Evolutionary conservation across 2,113 vertebrate genomes (phyloP).

Genomic region (Melierax canorus): DNA sequence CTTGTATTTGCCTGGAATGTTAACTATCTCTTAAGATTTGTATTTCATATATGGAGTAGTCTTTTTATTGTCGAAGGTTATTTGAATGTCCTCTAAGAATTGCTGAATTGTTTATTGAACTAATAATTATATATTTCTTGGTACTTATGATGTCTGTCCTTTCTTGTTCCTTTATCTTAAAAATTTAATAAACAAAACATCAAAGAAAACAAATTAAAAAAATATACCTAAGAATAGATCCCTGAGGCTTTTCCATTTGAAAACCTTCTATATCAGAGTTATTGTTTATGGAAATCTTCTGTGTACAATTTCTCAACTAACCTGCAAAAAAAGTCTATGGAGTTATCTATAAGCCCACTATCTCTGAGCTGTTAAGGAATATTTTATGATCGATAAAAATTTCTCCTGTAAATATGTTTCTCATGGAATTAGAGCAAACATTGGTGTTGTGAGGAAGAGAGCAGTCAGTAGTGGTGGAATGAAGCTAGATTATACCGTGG

Average conservation of each 20-base stretch:
- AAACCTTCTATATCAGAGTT: conserved; percentile 1
- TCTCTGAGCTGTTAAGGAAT: conserved; percentile 15
- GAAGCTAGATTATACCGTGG: background rate
- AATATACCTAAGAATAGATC: background rate
- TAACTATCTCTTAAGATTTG: conserved; percentile 25
- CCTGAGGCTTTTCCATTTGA: background rate
- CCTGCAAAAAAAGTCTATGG: background rate
- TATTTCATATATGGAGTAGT: background rate
- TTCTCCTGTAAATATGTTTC: conserved; percentile 12
- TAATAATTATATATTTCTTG: conserved; percentile 32
- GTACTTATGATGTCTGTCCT: background rate
- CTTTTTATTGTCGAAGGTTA: conserved; percentile 23
- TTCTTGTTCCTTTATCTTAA: background rate
- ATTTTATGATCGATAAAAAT: conserved; percentile 31
- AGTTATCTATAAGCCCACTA: background rate
- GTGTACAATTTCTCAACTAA: background rate
- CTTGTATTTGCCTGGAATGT: conserved; percentile 11
- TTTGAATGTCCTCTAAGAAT: conserved; percentile 31
- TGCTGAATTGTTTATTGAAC: conserved; percentile 42
- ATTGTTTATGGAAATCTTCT: conserved; percentile 41
- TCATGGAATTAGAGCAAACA: background rate
- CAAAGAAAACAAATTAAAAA: background rate
- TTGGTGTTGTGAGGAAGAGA: background rate
- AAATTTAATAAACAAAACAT: conserved; percentile 40
- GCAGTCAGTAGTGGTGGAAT: background rate